Evolutionary conservation across 2,888 invertebrate genomes (phyloP), one percentile per base, ranked within the genome.

Genomic region (Metellina segmentata): DNA sequence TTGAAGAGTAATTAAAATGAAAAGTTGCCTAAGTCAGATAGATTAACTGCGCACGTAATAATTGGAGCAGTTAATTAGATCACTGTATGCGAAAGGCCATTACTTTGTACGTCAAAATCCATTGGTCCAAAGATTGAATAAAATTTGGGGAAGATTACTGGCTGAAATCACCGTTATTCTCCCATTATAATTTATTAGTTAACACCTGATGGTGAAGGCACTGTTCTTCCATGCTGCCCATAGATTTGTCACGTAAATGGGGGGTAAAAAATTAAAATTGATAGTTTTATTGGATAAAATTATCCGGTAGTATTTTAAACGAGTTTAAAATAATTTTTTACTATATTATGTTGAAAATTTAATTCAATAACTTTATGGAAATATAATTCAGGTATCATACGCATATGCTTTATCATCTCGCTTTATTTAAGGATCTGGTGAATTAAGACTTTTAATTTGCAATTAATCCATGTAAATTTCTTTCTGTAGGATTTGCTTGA

Each of bases 1-100:
- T 77, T 77, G n/a, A 70, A 81, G 61, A 49, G 51, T 70, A 70
- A 81, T 81, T 81, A 81, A 81, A 81, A 13, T 7, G 8, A 9
- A 19, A 16, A 49, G 48, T 70, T 5, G 7, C 69, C 51, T 70
- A 81, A 81, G 69, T n/a, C 81, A 8, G n/a, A 19, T 49, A 81
- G 81, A 81, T 81, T 81, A 81, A 61, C 81, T 48, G 5, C 9
- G 16, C 61, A 49, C 70, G 49, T 70, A 70, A 49, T 49, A 81
- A 70, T 19, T 70, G 81, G 7, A 11, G 49, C 48, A 49, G 70
- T 81, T 81, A 69, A 81, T 81, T 70, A 81, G 70, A 49, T 48
- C 49, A n/a, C 70, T 19, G 69, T 49, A 70, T 70, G 70, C 49
- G 69, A 48, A n/a, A 70, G 11, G 81, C 49, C 70, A 49, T 81